These are phyloP conservation scores for Proisotoma minuta DNA, from an alignment of 2,888 invertebrate species.

Conservation along the genomic window DNA sequence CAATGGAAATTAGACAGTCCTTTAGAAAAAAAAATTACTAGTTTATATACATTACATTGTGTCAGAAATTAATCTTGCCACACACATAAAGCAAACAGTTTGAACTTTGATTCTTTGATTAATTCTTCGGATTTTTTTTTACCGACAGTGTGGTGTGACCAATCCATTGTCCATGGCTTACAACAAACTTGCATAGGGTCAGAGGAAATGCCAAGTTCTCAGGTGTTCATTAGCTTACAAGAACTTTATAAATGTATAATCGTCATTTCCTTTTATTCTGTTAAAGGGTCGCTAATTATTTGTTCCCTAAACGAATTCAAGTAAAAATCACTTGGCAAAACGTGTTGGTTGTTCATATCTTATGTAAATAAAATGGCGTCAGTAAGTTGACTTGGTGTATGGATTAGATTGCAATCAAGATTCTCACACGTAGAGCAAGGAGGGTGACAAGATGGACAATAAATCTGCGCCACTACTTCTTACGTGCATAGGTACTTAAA, in stretches of 20 bases:
- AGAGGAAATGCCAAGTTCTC: too few species aligned
- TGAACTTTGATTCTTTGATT: conserved; percentile 12
- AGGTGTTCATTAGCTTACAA: too few species aligned
- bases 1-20: too few species aligned
- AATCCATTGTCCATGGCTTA: conserved; percentile 22
- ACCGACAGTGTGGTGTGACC: conserved; percentile 28
- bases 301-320: too few species aligned
- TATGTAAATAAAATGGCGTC: conserved; percentile 30
- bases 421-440: conserved; percentile 39
- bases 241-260: too few species aligned
- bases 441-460: conserved; percentile 39
- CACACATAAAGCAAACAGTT: conserved; percentile 15
- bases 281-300: too few species aligned
- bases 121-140: conserved; percentile 24
- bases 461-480: conserved; percentile 36
- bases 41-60: too few species aligned
- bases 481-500: conserved; percentile 12
- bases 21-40: too few species aligned
- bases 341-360: too few species aligned
- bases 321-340: too few species aligned
- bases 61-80: conserved; percentile 7
- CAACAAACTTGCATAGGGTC: too few species aligned
- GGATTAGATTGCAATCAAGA: conserved; percentile 37
- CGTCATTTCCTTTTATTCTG: too few species aligned
- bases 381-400: neutral